These are phyloP conservation scores for Hoplodrina ambigua DNA, from an alignment of 2,888 invertebrate genomes.

Conservation along the genomic window DNA sequence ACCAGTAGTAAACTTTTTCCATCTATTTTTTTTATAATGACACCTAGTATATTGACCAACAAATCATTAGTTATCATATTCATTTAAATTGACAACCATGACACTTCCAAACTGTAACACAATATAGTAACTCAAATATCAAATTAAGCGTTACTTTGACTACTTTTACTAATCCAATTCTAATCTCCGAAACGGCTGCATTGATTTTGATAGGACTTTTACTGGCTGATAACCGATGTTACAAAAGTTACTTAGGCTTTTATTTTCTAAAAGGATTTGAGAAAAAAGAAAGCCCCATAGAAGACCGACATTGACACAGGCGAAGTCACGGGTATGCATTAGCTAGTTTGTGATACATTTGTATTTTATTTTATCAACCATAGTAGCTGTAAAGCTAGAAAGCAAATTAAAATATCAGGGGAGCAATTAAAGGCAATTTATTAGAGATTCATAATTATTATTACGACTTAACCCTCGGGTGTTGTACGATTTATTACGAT, in stretches of 20 bases:
- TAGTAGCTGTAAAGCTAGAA: conserved; percentile 15
- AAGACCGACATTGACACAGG: no score
- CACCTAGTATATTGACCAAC: neutral
- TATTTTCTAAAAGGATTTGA: no score
- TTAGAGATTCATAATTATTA: conserved; percentile 60
- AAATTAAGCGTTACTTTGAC: conserved; percentile 6
- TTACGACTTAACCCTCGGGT: conserved; percentile 43
- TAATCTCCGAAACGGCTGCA: no score
- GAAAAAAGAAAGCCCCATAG: no score
- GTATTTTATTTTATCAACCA: neutral
- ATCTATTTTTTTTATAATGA: neutral
- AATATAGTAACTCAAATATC: conserved; percentile 36
- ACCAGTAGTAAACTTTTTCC: neutral
- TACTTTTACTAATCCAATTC: conserved; percentile 6
- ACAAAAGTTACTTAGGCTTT: no score
- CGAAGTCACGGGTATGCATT: no score
- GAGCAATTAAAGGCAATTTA: conserved; percentile 63
- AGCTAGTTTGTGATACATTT: no score
- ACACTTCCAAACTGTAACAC: conserved; percentile 32
- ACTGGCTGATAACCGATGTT: no score
- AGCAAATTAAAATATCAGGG: conserved; percentile 56
- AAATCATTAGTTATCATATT: conserved; percentile 21
- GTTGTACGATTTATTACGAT: conserved; percentile 57
- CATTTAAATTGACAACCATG: conserved; percentile 41
- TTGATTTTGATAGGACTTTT: no score